phyloP scores from a whole-genome alignment of 2,888 invertebrate species.

The Tryphoninae sp. region DNA sequence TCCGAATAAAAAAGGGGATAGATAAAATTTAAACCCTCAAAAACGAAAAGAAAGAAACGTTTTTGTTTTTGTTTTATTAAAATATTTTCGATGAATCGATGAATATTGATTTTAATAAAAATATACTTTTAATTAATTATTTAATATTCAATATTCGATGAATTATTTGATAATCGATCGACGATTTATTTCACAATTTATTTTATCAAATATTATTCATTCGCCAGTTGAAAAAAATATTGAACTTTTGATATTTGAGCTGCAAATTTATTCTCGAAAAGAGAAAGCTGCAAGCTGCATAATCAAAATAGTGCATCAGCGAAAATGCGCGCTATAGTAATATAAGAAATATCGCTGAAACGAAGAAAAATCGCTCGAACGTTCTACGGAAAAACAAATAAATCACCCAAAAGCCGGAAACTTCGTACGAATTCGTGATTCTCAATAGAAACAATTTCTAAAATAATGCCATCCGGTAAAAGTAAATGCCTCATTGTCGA shows the following conservation, averaged over 20 bases:
- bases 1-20: no score
- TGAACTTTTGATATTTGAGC: no score
- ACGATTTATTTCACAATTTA: no score
- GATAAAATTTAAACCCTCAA: not conserved
- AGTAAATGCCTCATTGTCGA: not conserved
- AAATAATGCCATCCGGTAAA: not conserved
- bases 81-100: not conserved
- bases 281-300: not conserved
- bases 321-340: not conserved
- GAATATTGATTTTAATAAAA: not conserved
- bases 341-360: not conserved
- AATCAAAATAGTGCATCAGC: not conserved
- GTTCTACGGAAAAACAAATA: slow-evolving; percentile 32
- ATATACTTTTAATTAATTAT: not conserved
- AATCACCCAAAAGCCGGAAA: slow-evolving; percentile 14
- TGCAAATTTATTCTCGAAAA: not conserved
- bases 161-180: no score
- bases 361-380: not conserved
- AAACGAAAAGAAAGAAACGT: not conserved
- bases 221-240: no score
- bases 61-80: not conserved
- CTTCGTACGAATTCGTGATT: not conserved
- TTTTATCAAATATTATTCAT: no score
- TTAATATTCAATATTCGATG: not conserved
- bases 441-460: not conserved